Conservation (phyloP, 2,888 invertebrate species). For the Pseudococcus longispinus region DNA sequence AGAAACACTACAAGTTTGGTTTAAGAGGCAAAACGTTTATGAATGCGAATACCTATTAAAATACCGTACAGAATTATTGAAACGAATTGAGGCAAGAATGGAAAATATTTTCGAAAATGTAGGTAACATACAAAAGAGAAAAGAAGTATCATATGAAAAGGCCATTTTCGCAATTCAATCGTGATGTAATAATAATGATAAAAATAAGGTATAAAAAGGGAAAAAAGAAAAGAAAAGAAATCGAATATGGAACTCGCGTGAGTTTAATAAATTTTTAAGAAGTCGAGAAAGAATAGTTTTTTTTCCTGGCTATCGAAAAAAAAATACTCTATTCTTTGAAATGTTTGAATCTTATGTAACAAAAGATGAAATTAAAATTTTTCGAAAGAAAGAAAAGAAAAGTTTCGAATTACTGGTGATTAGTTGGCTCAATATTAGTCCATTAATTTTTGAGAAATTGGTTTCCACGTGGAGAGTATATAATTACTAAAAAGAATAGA, state of each 20-base stretch:
- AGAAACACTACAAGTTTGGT: neutral
- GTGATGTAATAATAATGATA: neutral
- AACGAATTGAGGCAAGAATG: neutral
- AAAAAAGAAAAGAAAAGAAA: neutral
- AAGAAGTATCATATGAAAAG: neutral
- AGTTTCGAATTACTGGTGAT: neutral
- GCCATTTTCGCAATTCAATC: neutral
- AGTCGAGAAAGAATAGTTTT: neutral
- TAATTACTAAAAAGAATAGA: neutral
- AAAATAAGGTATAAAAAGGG: neutral
- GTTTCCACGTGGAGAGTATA: neutral
- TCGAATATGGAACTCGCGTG: neutral
- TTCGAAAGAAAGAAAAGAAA: neutral
- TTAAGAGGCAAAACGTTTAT: neutral
- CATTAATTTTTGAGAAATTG: neutral
- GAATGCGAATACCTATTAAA: neutral
- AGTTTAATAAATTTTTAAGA: conserved; percentile 18
- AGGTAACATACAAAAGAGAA: neutral
- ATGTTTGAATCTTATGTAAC: neutral
- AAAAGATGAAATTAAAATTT: neutral
- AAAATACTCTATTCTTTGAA: neutral
- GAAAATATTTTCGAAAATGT: neutral
- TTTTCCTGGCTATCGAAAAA: neutral
- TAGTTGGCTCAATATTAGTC: neutral
- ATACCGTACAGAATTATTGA: neutral